A percentile compares a stretch with the other conserved stretches of the same genome.
phyloP scores from a whole-genome alignment of 2,888 invertebrate species.

The Cheilosia pagana region DNA sequence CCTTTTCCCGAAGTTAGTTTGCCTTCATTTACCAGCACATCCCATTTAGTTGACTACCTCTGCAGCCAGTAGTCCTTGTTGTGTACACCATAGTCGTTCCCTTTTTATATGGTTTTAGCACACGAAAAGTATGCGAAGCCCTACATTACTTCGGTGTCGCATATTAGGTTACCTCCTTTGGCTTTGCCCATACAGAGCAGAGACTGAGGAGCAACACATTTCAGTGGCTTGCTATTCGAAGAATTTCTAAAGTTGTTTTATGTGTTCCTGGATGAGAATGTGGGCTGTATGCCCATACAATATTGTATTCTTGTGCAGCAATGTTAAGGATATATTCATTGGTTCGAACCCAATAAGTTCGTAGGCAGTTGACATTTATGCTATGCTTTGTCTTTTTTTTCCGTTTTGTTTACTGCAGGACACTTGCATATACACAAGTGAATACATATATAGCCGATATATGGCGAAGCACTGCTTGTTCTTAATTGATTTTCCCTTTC shows the following conservation, averaged over 20 bases:
- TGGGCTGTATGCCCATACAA: neutral
- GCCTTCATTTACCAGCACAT: constrained; percentile 48
- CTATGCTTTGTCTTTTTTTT: constrained; percentile 20
- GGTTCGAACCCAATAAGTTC: constrained; percentile 55
- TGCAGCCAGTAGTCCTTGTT: constrained; percentile 8
- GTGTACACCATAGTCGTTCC: constrained; percentile 32
- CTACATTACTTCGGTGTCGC: constrained; percentile 71
- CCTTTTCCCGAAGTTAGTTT: constrained; percentile 64
- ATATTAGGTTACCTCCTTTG: constrained; percentile 73
- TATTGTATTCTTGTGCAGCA: constrained; percentile 1
- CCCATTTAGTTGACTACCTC: constrained; percentile 2
- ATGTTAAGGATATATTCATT: constrained; percentile 57
- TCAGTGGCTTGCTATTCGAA: constrained; percentile 57
- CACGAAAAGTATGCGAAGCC: constrained; percentile 71
- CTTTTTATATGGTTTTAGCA: constrained; percentile 46
- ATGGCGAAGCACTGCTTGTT: constrained; percentile 45
- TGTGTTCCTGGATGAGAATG: constrained; percentile 7
- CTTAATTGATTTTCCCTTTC: constrained; percentile 72
- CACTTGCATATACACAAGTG: constrained; percentile 9
- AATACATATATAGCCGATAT: constrained; percentile 11
- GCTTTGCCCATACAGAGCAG: constrained; percentile 22
- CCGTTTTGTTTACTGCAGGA: constrained; percentile 41
- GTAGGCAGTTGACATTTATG: constrained; percentile 71
- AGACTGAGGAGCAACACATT: constrained; percentile 20
- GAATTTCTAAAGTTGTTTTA: constrained; percentile 61